phyloP scores from a whole-genome alignment of 1,140 invertebrate genomes.

The Lepidostoma basale region DNA sequence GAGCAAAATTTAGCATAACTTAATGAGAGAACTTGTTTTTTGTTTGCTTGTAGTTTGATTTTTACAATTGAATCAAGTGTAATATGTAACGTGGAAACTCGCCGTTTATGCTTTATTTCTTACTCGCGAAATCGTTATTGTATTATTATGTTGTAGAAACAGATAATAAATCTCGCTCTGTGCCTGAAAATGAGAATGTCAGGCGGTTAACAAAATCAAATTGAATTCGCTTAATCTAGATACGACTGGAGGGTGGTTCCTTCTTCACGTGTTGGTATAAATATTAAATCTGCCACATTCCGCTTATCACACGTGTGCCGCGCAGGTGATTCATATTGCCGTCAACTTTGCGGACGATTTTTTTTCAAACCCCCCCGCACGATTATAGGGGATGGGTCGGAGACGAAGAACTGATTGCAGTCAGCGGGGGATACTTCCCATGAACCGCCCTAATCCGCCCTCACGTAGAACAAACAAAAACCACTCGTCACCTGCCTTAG shows the following conservation, averaged over 20 bases:
- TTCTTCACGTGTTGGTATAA: constrained; percentile 8
- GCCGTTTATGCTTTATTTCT: too few species aligned
- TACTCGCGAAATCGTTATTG: too few species aligned
- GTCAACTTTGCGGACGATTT: constrained; percentile 41
- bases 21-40: too few species aligned
- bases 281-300: constrained; percentile 35
- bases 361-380: constrained; percentile 30
- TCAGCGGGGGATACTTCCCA: neutral
- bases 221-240: constrained; percentile 13
- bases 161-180: neutral
- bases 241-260: neutral
- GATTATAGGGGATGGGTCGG: neutral
- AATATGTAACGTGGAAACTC: too few species aligned
- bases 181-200: constrained; percentile 3
- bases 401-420: neutral
- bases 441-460: constrained; percentile 36
- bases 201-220: constrained; percentile 16
- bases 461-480: constrained; percentile 44
- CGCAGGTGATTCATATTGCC: constrained; percentile 40
- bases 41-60: too few species aligned
- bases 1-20: too few species aligned
- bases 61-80: too few species aligned
- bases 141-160: neutral
- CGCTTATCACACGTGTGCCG: constrained; percentile 33
- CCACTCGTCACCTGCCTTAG: constrained; percentile 42